These are phyloP conservation scores for Sinocyclocheilus anshuiensis DNA, from an alignment of 2,113 vertebrate genomes.

Conservation along the genomic window DNA sequence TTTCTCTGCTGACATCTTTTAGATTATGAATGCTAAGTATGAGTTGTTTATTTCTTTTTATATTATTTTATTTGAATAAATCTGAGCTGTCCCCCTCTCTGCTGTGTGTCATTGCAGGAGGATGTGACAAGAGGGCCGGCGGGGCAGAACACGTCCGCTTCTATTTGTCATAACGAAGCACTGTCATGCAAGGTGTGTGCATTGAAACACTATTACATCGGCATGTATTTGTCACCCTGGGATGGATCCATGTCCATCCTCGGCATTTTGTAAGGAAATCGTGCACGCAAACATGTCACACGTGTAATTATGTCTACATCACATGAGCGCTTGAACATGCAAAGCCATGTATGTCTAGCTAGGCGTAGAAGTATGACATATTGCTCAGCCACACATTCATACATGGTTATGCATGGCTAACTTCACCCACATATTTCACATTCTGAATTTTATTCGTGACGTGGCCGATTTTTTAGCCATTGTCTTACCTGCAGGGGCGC, in stretches of 20 bases:
- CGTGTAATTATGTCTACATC: background rate
- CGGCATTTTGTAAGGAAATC: background rate
- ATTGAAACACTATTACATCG: slow-evolving; percentile 12
- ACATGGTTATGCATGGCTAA: slow-evolving; percentile 25
- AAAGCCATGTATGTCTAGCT: background rate
- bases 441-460: no score
- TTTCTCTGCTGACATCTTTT: background rate
- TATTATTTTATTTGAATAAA: slow-evolving; percentile 31
- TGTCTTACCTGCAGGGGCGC: background rate
- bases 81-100: slow-evolving; percentile 18
- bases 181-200: slow-evolving; percentile 38
- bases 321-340: background rate
- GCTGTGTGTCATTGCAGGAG: slow-evolving; percentile 47
- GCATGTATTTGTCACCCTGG: slow-evolving; percentile 17
- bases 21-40: background rate
- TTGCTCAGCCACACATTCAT: slow-evolving; percentile 24
- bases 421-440: slow-evolving; percentile 35
- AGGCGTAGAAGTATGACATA: slow-evolving; percentile 21
- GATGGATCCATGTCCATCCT: slow-evolving; percentile 15
- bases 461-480: no score
- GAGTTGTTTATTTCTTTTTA: background rate
- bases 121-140: slow-evolving; percentile 23
- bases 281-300: background rate
- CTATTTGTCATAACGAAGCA: slow-evolving; percentile 52
- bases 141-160: slow-evolving; percentile 47